Conservation (phyloP, 1,140 invertebrate genomes). For the Heliconius congener region DNA sequence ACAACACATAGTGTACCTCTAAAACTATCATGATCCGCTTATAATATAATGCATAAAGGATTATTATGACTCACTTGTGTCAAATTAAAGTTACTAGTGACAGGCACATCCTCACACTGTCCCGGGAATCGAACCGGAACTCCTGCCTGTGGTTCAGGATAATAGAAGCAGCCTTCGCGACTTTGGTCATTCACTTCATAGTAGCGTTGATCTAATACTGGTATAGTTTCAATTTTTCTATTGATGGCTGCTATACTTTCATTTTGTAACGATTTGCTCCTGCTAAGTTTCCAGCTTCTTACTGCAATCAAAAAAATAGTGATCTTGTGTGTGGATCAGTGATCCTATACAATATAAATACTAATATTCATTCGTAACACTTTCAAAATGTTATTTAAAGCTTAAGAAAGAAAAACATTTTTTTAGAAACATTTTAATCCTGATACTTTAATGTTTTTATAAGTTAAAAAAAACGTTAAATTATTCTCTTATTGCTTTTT, state of each 20-base stretch:
- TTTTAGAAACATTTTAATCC: no score
- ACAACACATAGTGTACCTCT: no score
- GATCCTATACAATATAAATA: no score
- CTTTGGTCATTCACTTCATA: constrained; percentile 49
- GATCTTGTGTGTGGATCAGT: not conserved
- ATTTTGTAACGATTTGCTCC: constrained; percentile 48
- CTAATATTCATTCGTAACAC: no score
- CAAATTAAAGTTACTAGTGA: constrained; percentile 46
- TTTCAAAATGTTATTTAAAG: no score
- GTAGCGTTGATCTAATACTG: constrained; percentile 54
- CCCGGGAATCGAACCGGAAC: constrained; percentile 57
- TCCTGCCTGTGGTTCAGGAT: constrained; percentile 52
- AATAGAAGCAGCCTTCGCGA: constrained; percentile 59
- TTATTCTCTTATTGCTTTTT: no score
- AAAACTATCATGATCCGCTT: no score
- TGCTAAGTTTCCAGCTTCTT: constrained; percentile 63
- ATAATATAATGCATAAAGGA: not conserved
- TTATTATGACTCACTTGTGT: constrained; percentile 35
- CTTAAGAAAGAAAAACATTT: no score
- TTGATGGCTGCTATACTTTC: constrained; percentile 41
- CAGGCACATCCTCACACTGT: constrained; percentile 50
- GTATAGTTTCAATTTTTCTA: constrained; percentile 38
- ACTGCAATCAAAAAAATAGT: constrained; percentile 42
- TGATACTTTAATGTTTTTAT: no score
- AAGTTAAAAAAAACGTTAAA: no score